phyloP scores from a whole-genome alignment of 2,113 vertebrate genomes.

The Ursus arctos region DNA sequence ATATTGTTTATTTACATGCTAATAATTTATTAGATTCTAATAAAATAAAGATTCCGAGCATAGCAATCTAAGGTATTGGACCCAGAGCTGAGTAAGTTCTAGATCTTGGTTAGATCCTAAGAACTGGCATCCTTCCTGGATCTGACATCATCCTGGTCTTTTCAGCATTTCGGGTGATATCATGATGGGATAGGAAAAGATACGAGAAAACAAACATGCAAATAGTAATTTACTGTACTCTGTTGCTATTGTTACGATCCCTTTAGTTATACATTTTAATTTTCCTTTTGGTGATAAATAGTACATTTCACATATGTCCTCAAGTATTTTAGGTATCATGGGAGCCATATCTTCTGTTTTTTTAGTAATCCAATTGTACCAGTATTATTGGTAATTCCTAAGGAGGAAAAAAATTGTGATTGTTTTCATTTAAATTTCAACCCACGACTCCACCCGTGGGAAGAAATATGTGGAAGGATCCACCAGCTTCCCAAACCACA shows the following conservation, averaged over 20 bases:
- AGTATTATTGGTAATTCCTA: not conserved
- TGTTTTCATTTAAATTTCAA: not conserved
- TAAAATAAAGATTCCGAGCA: not conserved
- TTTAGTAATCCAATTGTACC: not conserved
- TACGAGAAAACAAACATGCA: not conserved
- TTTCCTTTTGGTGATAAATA: not conserved
- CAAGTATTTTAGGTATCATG: not conserved
- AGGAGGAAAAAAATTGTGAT: not conserved
- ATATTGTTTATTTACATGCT: not conserved
- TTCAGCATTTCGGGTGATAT: not conserved
- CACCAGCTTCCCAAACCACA: not conserved
- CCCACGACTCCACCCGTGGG: not conserved
- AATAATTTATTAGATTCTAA: not conserved
- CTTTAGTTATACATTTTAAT: not conserved
- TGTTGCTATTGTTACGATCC: not conserved
- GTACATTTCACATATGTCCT: not conserved
- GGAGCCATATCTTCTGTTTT: slow-evolving; percentile 21
- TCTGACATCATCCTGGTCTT: not conserved
- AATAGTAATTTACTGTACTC: not conserved
- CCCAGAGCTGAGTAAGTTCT: not conserved
- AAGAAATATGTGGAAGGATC: not conserved
- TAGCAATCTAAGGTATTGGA: not conserved
- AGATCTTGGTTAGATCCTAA: not conserved
- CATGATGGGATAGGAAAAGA: not conserved
- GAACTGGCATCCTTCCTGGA: not conserved